phyloP scores from a whole-genome alignment of 2,113 vertebrate genomes.

The Malaclemys terrapin region DNA sequence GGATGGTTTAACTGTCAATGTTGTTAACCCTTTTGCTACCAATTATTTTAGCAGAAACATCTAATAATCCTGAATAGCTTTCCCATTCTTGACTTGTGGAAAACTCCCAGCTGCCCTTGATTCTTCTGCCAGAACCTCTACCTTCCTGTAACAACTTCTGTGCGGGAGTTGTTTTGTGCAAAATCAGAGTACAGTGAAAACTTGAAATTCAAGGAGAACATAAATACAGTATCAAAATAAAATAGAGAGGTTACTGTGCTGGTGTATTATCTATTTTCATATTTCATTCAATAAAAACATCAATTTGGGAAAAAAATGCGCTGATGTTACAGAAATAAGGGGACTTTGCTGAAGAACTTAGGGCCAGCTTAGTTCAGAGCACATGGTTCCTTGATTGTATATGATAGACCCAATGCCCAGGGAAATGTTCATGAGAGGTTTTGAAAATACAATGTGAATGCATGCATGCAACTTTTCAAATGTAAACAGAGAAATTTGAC shows the following conservation, averaged over 20 bases:
- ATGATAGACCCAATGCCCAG: neutral
- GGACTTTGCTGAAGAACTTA: neutral
- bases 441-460: neutral
- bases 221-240: neutral
- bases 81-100: neutral
- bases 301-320: neutral
- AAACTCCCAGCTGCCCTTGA: neutral
- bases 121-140: fast-evolving
- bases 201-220: neutral
- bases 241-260: neutral
- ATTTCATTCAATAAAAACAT: neutral
- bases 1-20: fast-evolving
- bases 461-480: neutral
- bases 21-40: neutral
- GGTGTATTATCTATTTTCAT: neutral
- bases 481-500: neutral
- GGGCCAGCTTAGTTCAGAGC: neutral
- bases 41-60: fast-evolving
- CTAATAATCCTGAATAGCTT: neutral
- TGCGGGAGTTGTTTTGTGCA: fast-evolving
- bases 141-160: neutral
- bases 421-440: neutral
- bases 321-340: neutral
- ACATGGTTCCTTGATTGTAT: neutral
- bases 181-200: neutral